Evolutionary conservation across 2,888 invertebrate genomes (phyloP), one percentile per base, ranked within the genome.

Genomic region (Dasypogon diadema): DNA sequence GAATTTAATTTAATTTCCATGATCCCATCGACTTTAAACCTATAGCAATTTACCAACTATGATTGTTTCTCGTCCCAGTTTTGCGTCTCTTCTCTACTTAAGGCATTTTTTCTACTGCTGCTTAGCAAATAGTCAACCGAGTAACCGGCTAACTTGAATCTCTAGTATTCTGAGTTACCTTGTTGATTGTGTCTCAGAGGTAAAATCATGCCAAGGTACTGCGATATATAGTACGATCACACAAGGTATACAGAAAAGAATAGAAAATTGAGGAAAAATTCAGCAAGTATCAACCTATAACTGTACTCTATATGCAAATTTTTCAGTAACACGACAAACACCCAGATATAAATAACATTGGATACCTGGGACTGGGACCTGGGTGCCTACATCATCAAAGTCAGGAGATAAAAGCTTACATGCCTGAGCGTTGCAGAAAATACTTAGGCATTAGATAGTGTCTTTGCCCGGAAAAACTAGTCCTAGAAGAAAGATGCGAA

Each of bases 301-400:
- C 70, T 70, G 70, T 70, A 51, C 70, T 70, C 70, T 22, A 70
- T 70, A 70, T 70, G 70, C 54, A 70, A 70, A 70, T 70, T 54
- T 54, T 30, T 30, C 51, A 37, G 54, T 14, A 54, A 70, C 70
- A 70, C 70, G 70, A 70, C 70, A 70, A 54, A 70, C 70, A 54
- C 70, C 70, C 51, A 30, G 70, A 12, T 51, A 54, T 70, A 70
- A 70, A 54, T 54, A 70, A 70, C 54, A 70, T 14, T 46, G 22
- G 70, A 30, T 63, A 63, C 16, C 68, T 54, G 34, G 51, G 30
- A n/a, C n/a, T n/a, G n/a, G n/a, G 34, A 63, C 16, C 68, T 54
- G 34, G 51, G 30, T 70, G 54, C 70, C 51, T 54, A 70, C 70
- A 70, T 70, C 70, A 70, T 54, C 70, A 70, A 70, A 70, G 70